A percentile compares a stretch with the other conserved stretches of the same genome.
Conservation (phyloP, 2,113 vertebrate species). For the Elephas maximus region DNA sequence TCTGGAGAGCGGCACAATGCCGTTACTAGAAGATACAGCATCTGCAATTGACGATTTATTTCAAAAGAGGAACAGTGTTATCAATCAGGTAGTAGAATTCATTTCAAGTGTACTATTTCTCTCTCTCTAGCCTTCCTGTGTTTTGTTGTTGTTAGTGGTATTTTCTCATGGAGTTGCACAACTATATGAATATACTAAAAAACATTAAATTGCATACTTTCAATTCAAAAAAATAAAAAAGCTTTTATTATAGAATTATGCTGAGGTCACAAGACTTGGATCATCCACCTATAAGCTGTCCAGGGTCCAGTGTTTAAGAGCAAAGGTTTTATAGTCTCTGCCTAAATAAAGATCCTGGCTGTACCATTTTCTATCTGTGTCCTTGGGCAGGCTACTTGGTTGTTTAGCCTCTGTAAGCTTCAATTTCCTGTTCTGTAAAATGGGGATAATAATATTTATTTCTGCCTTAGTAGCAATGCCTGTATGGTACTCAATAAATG, state of each 20-base stretch:
- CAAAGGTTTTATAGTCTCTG: neutral
- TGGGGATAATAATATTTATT: neutral
- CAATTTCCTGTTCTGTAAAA: neutral
- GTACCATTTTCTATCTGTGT: neutral
- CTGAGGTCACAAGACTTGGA: neutral
- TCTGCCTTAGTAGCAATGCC: neutral
- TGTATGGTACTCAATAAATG: neutral
- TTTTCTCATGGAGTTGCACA: neutral
- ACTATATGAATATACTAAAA: too few relatives aligned
- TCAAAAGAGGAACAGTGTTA: conserved; percentile 82
- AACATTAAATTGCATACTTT: neutral
- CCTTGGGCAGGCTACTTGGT: neutral
- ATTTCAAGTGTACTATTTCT: neutral
- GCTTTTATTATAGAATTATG: neutral
- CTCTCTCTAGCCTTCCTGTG: neutral
- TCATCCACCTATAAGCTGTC: neutral
- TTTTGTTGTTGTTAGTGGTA: neutral
- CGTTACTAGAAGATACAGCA: conserved; percentile 61
- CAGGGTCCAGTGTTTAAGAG: neutral
- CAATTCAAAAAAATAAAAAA: neutral
- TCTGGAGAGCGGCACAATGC: conserved; percentile 22
- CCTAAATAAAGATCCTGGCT: neutral
- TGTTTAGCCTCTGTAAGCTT: neutral
- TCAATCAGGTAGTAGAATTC: conserved; percentile 88
- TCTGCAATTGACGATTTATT: conserved; percentile 77